A percentile compares a stretch with the other conserved stretches of the same genome.
Evolutionary conservation across 2,113 vertebrate species (phyloP).

Genomic region (Tyrannus savana): DNA sequence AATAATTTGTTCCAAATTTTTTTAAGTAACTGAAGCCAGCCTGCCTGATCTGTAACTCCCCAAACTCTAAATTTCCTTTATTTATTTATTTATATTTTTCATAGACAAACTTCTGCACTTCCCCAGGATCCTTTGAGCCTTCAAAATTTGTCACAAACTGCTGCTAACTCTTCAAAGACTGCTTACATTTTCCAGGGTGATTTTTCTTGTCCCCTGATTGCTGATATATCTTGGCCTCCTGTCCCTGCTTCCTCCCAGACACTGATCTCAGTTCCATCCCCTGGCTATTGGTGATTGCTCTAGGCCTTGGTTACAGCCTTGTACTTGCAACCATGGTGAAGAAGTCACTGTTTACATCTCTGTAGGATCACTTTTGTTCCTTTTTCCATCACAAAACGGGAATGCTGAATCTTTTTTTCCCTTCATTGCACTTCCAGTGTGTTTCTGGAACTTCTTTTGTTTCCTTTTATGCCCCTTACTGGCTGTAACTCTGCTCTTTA

Average conservation of each 20-base stretch:
- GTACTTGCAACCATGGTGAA: fast-evolving
- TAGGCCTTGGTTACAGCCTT: not conserved
- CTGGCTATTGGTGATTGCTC: not conserved
- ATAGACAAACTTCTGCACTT: not conserved
- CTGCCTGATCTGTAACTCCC: not conserved
- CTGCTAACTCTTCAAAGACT: not conserved
- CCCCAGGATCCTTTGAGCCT: not conserved
- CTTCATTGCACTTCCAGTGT: not conserved
- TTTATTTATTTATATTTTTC: not conserved
- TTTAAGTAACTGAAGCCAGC: not conserved
- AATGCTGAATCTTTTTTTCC: not conserved
- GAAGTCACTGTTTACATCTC: not conserved
- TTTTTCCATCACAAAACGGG: fast-evolving
- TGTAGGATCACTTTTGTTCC: not conserved
- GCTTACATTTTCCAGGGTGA: not conserved
- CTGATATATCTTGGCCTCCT: not conserved
- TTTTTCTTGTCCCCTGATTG: not conserved
- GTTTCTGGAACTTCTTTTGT: not conserved
- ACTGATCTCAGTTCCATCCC: not conserved
- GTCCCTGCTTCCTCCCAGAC: not conserved
- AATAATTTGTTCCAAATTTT: not conserved
- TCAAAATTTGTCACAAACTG: not conserved
- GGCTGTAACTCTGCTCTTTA: not conserved
- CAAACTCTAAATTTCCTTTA: not conserved
- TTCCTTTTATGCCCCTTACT: not conserved